Percentiles rank a stretch among this genome's conserved stretches.
Conservation (phyloP, 2,888 invertebrate species). For the Chaetoderma sp. region DNA sequence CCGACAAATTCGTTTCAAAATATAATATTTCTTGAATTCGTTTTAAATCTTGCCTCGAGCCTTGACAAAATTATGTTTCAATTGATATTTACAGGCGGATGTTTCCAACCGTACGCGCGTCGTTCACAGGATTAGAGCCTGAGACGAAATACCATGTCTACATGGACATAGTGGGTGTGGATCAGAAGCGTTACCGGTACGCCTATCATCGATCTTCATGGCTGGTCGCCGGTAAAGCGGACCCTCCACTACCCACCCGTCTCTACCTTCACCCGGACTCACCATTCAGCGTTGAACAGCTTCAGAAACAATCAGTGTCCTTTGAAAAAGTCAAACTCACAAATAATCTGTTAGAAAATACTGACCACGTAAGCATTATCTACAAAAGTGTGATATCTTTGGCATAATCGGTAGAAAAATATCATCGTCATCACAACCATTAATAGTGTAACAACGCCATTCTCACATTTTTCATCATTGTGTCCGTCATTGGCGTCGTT, state of each 20-base stretch:
- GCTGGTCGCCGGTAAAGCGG: slow-evolving; percentile 98
- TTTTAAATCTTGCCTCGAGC: too few species aligned
- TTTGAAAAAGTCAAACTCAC: slow-evolving; percentile 99
- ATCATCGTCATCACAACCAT: not conserved
- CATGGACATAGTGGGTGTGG: slow-evolving; percentile 96
- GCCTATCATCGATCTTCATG: slow-evolving; percentile 98
- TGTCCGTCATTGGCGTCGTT: too few species aligned
- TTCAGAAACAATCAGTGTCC: slow-evolving; percentile 95
- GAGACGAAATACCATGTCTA: slow-evolving; percentile 84
- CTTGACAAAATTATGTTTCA: too few species aligned
- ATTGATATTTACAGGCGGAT: slow-evolving; percentile 96
- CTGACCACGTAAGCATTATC: slow-evolving; percentile 60
- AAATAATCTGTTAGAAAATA: slow-evolving; percentile 88
- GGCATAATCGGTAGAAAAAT: not conserved
- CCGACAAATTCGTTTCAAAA: too few species aligned
- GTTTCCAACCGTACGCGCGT: slow-evolving; percentile 97
- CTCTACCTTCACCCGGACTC: slow-evolving; percentile 97
- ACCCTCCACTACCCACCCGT: slow-evolving; percentile 90
- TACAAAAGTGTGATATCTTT: not conserved
- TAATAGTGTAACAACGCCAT: not conserved
- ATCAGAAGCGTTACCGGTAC: slow-evolving; percentile 91
- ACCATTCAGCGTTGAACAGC: slow-evolving; percentile 93
- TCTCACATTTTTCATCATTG: not conserved
- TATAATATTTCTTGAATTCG: too few species aligned
- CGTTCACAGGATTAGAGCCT: slow-evolving; percentile 82